Conservation (phyloP, 1,140 invertebrate species). For the Aphelenchoides avenae region DNA sequence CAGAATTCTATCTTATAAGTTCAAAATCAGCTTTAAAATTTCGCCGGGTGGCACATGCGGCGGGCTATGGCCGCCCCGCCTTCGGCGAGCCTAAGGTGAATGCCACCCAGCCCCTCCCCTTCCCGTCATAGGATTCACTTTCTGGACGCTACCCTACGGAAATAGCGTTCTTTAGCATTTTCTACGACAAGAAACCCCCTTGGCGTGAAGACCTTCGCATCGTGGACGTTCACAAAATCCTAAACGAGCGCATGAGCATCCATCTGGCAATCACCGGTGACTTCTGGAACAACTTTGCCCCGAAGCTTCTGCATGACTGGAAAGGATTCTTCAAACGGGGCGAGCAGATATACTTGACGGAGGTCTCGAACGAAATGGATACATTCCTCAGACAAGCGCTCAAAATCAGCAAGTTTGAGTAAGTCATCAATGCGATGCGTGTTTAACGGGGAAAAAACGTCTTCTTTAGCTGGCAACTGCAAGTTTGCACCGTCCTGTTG, state of each 20-base stretch:
- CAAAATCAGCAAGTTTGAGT: slow-evolving; percentile 33
- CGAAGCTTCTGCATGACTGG: slow-evolving; percentile 20
- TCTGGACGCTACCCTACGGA: too few relatives aligned
- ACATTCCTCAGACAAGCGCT: slow-evolving; percentile 19
- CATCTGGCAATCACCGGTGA: slow-evolving; percentile 21
- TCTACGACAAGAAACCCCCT: slow-evolving; percentile 24
- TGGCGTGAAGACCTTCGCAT: slow-evolving; percentile 12
- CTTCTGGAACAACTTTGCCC: slow-evolving; percentile 22
- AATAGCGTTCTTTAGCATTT: slow-evolving; percentile 21
- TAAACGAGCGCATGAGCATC: slow-evolving; percentile 16
- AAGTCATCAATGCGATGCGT: slow-evolving; percentile 8
- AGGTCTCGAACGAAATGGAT: slow-evolving; percentile 18
- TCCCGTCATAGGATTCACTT: too few relatives aligned
- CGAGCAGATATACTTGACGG: slow-evolving; percentile 18
- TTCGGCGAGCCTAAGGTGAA: too few relatives aligned
- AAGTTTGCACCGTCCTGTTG: slow-evolving; percentile 35
- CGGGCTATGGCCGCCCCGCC: too few relatives aligned
- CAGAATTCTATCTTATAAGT: too few relatives aligned
- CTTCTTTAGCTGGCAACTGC: slow-evolving; percentile 27
- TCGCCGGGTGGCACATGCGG: too few relatives aligned
- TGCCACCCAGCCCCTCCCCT: too few relatives aligned
- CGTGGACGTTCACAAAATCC: not conserved
- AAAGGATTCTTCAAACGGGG: slow-evolving; percentile 2
- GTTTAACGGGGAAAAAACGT: not conserved
- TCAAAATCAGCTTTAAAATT: too few relatives aligned